A percentile compares a stretch with the other conserved stretches of the same genome.
phyloP scores from a whole-genome alignment of 2,113 vertebrate species.

The Plecturocebus donacophilus region DNA sequence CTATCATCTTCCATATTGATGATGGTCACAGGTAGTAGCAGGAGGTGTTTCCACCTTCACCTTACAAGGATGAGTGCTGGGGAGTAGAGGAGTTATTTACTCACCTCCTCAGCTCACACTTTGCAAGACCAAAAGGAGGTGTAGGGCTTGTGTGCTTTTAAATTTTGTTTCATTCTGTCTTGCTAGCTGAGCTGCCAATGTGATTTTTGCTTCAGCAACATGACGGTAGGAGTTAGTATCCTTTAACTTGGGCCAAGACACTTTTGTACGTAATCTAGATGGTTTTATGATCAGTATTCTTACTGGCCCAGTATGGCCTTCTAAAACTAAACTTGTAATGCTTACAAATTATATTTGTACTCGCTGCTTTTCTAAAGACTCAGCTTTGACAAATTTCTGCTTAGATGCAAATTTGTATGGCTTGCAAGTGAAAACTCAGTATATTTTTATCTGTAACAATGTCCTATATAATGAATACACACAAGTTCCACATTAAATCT shows the following conservation, averaged over 20 bases:
- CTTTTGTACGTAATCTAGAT: neutral
- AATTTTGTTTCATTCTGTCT: neutral
- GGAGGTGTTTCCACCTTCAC: neutral
- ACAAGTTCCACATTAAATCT: constrained; percentile 47
- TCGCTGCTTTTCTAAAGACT: constrained; percentile 37
- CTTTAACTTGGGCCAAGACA: neutral
- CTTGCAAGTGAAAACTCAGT: neutral
- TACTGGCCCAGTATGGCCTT: neutral
- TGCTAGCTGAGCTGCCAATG: neutral
- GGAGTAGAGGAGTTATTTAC: neutral
- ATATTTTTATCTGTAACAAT: constrained; percentile 35
- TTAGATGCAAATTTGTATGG: constrained; percentile 3
- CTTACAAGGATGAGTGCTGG: neutral
- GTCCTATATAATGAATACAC: constrained; percentile 34
- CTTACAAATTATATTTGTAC: neutral
- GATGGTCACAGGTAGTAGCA: neutral
- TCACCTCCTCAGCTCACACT: too few species aligned
- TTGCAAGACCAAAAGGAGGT: neutral
- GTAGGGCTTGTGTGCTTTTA: neutral
- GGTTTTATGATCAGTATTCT: neutral
- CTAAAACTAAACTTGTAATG: constrained; percentile 17
- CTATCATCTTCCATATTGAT: accelerated
- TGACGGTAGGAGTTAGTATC: neutral
- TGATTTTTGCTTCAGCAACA: neutral
- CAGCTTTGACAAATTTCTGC: constrained; percentile 12